Base-by-base conservation (phyloP, 2,797 vertebrate genomes). In the Todus mexicanus region DNA sequence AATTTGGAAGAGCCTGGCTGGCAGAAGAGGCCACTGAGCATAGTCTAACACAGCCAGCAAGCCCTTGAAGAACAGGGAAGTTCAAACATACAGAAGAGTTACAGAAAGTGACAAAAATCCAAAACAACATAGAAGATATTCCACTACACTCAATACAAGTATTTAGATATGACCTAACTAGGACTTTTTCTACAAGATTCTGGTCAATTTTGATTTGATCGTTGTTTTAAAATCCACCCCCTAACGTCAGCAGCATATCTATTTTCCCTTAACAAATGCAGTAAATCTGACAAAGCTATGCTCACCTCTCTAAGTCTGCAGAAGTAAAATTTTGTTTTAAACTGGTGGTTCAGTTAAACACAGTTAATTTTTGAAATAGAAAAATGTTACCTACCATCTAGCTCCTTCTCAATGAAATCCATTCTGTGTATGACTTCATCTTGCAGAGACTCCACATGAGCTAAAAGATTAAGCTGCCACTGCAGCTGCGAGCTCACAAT, bases 371-470 rank as follows among this genome's bases (percentile, higher is more conserved):
- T 66, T 35, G 59, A 81, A 86, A 54, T 5, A 91, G 85, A 33
- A 93, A 90, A 51, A 7, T 18, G 21, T 22, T 40, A 68, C 96
- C 97, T 97, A 99, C 99, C 99, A 40, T 99, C 99, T 69, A 99
- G 96, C 91, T 99, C 99, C 90, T 98, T 98, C 97, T 99, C 99
- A 70, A 99, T 99, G 97, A 99, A 99, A 98, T 99, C 99, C 99
- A 99, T 99, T 91, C 99, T 98, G 92, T 99, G 98, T 0, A 98
- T 98, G 69, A 99, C 99, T 95, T 99, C 98, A 9, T 99, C 99
- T 96, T 99, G 99, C 73, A 99, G 98, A 18, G 98, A 98, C 51
- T 99, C 99, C 40, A 99, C 98, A 0, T 99, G 99, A 57, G 99
- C 98, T 94, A 99, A 96, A 91, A 99, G 96, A 96, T 99, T 99